Evolutionary conservation across 2,797 vertebrate genomes (phyloP).

Genomic region (Rhadinocentrus ornatus): DNA sequence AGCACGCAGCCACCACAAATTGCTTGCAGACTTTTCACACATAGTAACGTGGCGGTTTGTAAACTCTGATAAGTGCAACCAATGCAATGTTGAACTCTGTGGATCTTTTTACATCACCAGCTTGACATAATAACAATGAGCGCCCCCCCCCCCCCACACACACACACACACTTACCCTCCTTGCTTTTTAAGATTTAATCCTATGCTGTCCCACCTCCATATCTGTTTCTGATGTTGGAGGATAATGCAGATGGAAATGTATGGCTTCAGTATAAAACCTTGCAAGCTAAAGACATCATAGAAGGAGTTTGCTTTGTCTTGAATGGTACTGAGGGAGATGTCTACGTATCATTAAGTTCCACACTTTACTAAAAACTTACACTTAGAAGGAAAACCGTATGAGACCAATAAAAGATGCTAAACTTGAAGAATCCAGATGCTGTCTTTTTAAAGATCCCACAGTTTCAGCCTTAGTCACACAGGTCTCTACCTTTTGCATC

Average conservation of each 20-base stretch:
- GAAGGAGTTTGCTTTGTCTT: slow-evolving; percentile 10
- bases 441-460: background rate
- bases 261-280: slow-evolving; percentile 26
- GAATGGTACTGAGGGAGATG: slow-evolving; percentile 5
- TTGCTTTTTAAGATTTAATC: slow-evolving; percentile 30
- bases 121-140: slow-evolving; percentile 24
- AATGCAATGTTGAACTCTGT: slow-evolving; percentile 52
- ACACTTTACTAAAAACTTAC: slow-evolving; percentile 1
- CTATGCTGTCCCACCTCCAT: background rate
- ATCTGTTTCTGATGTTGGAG: slow-evolving; percentile 45
- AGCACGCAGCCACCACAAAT: slow-evolving; percentile 81
- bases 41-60: slow-evolving; percentile 83
- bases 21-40: slow-evolving; percentile 87
- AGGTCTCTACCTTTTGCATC: background rate
- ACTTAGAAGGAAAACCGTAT: background rate
- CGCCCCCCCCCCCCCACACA: slow-evolving; percentile 17
- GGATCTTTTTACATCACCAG: slow-evolving; percentile 63
- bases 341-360: slow-evolving; percentile 2
- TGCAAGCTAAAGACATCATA: slow-evolving; percentile 17
- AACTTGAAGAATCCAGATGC: slow-evolving; percentile 22
- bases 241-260: slow-evolving; percentile 21
- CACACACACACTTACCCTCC: background rate
- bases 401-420: slow-evolving; percentile 1
- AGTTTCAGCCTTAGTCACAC: background rate
- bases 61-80: slow-evolving; percentile 81